phyloP scores from a whole-genome alignment of 2,888 invertebrate genomes.

The Tridacna gigas region DNA sequence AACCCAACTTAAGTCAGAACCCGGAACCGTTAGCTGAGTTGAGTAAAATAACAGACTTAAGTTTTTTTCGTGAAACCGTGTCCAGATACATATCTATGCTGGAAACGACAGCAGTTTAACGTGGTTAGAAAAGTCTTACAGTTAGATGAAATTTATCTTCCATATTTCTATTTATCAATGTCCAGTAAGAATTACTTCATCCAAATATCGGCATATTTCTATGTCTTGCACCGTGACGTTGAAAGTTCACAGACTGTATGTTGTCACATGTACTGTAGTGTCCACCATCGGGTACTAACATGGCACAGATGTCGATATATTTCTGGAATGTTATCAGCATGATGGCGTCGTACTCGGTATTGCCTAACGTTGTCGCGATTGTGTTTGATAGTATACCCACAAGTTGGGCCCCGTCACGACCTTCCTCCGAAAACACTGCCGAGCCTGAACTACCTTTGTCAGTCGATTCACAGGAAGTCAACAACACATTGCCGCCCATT shows the following conservation, averaged over 20 bases:
- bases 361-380: slow-evolving; percentile 53
- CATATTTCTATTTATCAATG: too few species aligned
- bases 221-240: slow-evolving; percentile 41
- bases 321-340: slow-evolving; percentile 77
- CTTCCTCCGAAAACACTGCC: slow-evolving; percentile 73
- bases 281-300: slow-evolving; percentile 72
- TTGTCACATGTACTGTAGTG: slow-evolving; percentile 71
- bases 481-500: slow-evolving; percentile 73
- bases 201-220: slow-evolving; percentile 72
- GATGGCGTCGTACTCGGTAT: slow-evolving; percentile 71
- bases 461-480: slow-evolving; percentile 77
- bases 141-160: too few species aligned
- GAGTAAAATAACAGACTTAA: too few species aligned
- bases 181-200: slow-evolving; percentile 19
- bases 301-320: slow-evolving; percentile 77
- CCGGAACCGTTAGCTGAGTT: too few species aligned
- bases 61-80: too few species aligned
- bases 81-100: too few species aligned
- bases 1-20: too few species aligned
- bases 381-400: slow-evolving; percentile 80
- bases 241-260: slow-evolving; percentile 37
- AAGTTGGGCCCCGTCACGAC: slow-evolving; percentile 70
- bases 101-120: too few species aligned
- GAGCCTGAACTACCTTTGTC: slow-evolving; percentile 79
- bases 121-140: too few species aligned